Evolutionary conservation across 2,113 vertebrate species (phyloP), one percentile per base, ranked within the genome.

Genomic region (Pogona vitticeps): DNA sequence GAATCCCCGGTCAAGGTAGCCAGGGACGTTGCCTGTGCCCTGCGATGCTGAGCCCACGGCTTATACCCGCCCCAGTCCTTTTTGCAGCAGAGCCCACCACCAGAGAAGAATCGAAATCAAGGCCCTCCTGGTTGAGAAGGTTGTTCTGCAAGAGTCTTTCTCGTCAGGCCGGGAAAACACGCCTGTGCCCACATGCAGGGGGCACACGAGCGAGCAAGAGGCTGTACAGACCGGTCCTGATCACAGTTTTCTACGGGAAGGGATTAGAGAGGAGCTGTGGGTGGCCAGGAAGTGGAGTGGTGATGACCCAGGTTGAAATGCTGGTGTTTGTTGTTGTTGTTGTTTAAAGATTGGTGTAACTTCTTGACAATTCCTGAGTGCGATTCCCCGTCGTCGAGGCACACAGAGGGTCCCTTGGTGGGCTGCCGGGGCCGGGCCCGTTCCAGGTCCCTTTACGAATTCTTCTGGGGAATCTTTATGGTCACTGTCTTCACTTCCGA

Each of bases 401-500:
- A 92, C 79, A 92, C 82, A 92, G 92, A 93, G 92, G 91, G 86
- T 91, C 83, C 83, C 78, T 79, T 86, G 76, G 28, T 20, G 42
- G 46, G 10, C 76, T 78, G 28, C 14, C 46, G 40, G 42, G 52
- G 42, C 42, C 28, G 1, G 15, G 18, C 72, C 3, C 20, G 76
- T 52, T 52, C 46, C 46, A 52, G 10, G 7, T 88, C 76, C 40
- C 82, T 94, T 96, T 98, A 99, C 91, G 98, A 99, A 94, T 98
- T 99, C 96, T 99, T 99, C 95, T 97, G 95, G 58, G 97, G 97
- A 94, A 99, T 97, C 96, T 98, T 99, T 94, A 99, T 98, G 0
- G 98, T 99, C 94, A 99, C 98, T 46, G 99, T 99, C 97, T 99
- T 99, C 91, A 99, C 95, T 96, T 99, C 99, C 15, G 98, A 97